Evolutionary conservation across 2,888 invertebrate species (phyloP).

Genomic region (Palloptera scutellata): DNA sequence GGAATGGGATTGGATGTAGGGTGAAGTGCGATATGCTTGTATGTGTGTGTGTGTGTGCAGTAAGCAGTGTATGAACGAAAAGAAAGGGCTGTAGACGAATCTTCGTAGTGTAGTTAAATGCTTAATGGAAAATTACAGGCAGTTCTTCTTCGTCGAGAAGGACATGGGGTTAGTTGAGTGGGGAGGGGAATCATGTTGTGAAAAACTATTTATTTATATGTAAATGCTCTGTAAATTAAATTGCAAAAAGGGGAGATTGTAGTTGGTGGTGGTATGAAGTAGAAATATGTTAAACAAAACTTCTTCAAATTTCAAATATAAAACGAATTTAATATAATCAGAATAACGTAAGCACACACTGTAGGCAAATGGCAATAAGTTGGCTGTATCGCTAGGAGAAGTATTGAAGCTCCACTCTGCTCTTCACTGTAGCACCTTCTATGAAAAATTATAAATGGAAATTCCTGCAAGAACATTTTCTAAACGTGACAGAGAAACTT

Average conservation of each 20-base stretch:
- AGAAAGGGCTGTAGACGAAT: no score
- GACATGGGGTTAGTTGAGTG: not conserved
- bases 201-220: no score
- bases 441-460: slow-evolving; percentile 53
- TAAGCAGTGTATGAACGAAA: no score
- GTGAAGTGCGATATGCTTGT: no score
- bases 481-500: slow-evolving; percentile 43
- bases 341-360: slow-evolving; percentile 5
- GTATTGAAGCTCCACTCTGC: not conserved
- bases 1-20: no score
- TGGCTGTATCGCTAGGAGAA: not conserved
- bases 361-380: not conserved
- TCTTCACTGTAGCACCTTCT: not conserved
- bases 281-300: slow-evolving; percentile 25
- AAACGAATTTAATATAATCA: slow-evolving; percentile 39
- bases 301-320: slow-evolving; percentile 46
- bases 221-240: not conserved
- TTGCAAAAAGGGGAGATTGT: not conserved
- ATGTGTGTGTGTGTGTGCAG: no score
- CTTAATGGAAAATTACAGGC: not conserved
- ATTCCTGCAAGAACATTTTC: slow-evolving; percentile 59
- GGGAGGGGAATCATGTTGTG: not conserved
- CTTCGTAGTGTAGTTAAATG: no score
- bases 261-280: not conserved
- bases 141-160: not conserved